Base-by-base conservation (phyloP, 2,888 invertebrate genomes). In the Macaria liturata region DNA sequence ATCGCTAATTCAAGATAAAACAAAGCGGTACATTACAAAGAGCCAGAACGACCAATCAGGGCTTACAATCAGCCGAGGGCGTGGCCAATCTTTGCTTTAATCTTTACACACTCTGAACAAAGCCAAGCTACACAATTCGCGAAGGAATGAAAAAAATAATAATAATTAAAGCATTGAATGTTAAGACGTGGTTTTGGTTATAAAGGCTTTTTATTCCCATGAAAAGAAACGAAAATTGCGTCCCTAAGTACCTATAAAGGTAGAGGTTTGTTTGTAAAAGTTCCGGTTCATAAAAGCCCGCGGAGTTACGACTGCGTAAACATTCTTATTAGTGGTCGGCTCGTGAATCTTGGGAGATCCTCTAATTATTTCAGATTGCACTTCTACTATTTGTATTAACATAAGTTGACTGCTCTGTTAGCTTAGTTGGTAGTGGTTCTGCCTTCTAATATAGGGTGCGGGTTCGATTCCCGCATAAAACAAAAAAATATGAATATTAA, bases 21-120 rank as follows among this genome's bases (percentile, higher is more conserved):
- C 82, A 85, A 84, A 82, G 81, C 81, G 81, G 83, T 75, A 73
- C 49, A 60, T 72, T 81, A 88, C 86, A 87, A 87, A 88, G 86
- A 78, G 66, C 71, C 66, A 69, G 75, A 65, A 64, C 75, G 70
- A 78, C 90, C 90, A 91, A 91, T 90, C 88, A 78, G 72, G 65
- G 75, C 68, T 65, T 68, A 70, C 74, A 78, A 78, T 77, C 76
- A 76, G 67, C 67, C 63, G 65, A 74, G 83, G 91, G 91, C 90
- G 91, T 80, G 81, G 87, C 81, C 74, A 76, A 80, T 81, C 72
- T 79, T 66, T 74, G 76, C 77, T 81, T 74, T 80, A 81, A 83
- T 79, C 77, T 82, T 79, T 71, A 78, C 80, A 79, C 75, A 72
- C 71, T 69, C 74, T 72, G 76, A 82, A 83, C 83, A 86, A 84